phyloP scores from a whole-genome alignment of 2,888 invertebrate species.

The Ennomos fuscantarius region DNA sequence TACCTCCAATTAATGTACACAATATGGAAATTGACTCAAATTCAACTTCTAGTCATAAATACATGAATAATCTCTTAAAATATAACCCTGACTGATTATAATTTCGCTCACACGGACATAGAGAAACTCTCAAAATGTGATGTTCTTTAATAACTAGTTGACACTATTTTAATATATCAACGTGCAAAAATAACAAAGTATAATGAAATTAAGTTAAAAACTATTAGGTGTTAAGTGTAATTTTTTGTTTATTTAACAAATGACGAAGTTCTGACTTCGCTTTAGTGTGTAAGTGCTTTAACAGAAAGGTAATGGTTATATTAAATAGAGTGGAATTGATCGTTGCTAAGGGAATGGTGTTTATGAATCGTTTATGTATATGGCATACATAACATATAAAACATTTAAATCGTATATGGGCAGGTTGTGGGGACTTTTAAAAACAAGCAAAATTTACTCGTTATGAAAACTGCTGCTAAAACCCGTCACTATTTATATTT shows the following conservation, averaged over 20 bases:
- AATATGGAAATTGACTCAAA: constrained; percentile 39
- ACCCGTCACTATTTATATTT: too few species aligned
- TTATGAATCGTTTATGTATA: constrained; percentile 21
- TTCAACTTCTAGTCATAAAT: constrained; percentile 57
- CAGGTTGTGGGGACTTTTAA: constrained; percentile 26
- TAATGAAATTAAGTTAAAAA: constrained; percentile 72
- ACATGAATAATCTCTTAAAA: constrained; percentile 14
- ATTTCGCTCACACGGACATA: constrained; percentile 68
- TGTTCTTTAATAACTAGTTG: constrained; percentile 68
- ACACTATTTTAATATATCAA: constrained; percentile 77
- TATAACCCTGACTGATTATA: constrained; percentile 41
- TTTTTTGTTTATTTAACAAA: constrained; percentile 69
- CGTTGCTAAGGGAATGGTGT: constrained; percentile 29
- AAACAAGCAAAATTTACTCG: too few species aligned
- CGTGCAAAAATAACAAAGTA: constrained; percentile 56
- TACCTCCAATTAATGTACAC: constrained; percentile 38
- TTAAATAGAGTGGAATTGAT: constrained; percentile 37
- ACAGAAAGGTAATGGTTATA: constrained; percentile 36
- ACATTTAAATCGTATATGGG: constrained; percentile 12
- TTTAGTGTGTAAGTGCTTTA: constrained; percentile 49
- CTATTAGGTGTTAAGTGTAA: constrained; percentile 75
- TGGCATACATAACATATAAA: too few species aligned
- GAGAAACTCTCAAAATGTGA: constrained; percentile 66
- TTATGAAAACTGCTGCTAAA: not conserved
- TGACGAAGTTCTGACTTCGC: constrained; percentile 47